phyloP scores from a whole-genome alignment of 2,888 invertebrate species.

The Tethea ocularis region DNA sequence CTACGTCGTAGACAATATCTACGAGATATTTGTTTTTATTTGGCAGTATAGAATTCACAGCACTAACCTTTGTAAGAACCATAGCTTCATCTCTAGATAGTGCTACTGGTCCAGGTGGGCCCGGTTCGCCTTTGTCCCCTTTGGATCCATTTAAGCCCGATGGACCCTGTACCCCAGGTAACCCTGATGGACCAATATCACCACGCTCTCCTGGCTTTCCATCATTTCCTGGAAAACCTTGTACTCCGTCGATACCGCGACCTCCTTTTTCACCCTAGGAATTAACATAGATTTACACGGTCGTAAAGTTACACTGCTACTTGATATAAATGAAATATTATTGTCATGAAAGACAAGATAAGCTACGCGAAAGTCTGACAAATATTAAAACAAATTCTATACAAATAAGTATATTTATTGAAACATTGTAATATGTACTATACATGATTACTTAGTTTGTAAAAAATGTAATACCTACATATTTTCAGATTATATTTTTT shows the following conservation, averaged over 20 bases:
- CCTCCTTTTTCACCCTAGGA: constrained; percentile 86
- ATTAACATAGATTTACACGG: neutral
- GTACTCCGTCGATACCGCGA: constrained; percentile 85
- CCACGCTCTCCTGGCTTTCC: constrained; percentile 87
- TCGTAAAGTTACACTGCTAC: neutral
- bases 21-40: neutral
- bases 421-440: too few species aligned
- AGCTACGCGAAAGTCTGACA: too few species aligned
- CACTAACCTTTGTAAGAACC: constrained; percentile 81
- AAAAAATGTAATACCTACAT: too few species aligned
- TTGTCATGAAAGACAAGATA: too few species aligned
- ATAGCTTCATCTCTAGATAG: constrained; percentile 85
- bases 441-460: too few species aligned
- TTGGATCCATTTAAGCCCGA: constrained; percentile 86
- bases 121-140: constrained; percentile 89
- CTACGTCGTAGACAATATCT: neutral
- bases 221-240: constrained; percentile 86
- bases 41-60: neutral
- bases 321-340: too few species aligned
- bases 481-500: neutral
- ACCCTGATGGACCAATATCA: constrained; percentile 88
- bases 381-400: too few species aligned
- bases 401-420: too few species aligned
- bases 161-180: constrained; percentile 88
- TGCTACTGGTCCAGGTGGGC: constrained; percentile 86